Percentiles rank a stretch among this genome's conserved stretches.
Evolutionary conservation across 2,888 invertebrate species (phyloP).

Genomic region (Bombyx huttoni): DNA sequence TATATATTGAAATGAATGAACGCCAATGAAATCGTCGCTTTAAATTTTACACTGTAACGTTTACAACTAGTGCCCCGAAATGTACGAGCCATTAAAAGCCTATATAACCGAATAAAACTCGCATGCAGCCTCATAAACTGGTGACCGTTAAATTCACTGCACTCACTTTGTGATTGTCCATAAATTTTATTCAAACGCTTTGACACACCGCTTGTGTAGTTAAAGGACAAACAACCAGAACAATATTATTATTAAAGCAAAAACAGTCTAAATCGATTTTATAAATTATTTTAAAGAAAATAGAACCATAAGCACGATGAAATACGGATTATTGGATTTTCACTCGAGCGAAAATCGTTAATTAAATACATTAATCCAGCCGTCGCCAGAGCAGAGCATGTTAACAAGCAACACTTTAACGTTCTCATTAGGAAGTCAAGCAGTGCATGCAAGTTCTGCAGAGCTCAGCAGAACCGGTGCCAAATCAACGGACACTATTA

Average conservation of each 20-base stretch:
- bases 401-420: conserved; percentile 9
- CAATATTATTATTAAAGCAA: too few species aligned
- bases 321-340: not conserved
- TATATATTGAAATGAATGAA: too few species aligned
- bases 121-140: conserved; percentile 44
- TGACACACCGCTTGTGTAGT: conserved; percentile 2
- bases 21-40: not conserved
- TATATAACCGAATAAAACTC: conserved; percentile 59
- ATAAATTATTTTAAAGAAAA: not conserved
- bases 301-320: not conserved
- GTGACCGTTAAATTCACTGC: conserved; percentile 53
- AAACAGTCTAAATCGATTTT: too few species aligned
- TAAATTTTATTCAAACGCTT: conserved; percentile 32
- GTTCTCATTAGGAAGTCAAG: conserved; percentile 30
- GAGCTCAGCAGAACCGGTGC: conserved; percentile 27
- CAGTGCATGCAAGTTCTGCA: conserved; percentile 14
- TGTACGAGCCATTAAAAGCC: conserved; percentile 52
- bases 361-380: not conserved
- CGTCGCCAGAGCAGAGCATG: not conserved
- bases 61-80: conserved; percentile 38
- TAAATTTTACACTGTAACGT: conserved; percentile 12
- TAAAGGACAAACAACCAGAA: too few species aligned
- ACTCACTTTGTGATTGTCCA: conserved; percentile 47
- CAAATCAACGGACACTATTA: conserved; percentile 30
- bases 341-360: not conserved